These are phyloP conservation scores for Zoanthus sociatus DNA, from an alignment of 92 coral and sea anemone genomes.

Conservation along the genomic window DNA sequence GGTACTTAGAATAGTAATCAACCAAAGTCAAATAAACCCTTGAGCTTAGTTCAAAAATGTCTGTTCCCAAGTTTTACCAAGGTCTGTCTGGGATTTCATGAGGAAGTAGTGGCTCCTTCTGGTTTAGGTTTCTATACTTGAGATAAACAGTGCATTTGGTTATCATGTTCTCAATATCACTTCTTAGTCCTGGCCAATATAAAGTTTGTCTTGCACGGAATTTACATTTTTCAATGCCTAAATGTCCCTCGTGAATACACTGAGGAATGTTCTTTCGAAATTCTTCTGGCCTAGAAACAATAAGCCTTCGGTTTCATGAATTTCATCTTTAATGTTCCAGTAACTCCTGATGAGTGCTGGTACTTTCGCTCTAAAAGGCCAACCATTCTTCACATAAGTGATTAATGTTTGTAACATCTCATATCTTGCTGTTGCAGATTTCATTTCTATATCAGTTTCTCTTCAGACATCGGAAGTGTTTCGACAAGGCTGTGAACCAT, in stretches of 20 bases:
- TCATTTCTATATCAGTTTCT: too few species aligned
- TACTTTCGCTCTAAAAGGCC: too few species aligned
- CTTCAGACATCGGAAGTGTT: too few species aligned
- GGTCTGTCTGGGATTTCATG: slow-evolving; percentile 48
- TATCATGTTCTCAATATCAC: slow-evolving; percentile 58
- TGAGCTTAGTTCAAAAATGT: slow-evolving; percentile 41
- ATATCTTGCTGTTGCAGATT: too few species aligned
- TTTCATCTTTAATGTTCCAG: slow-evolving; percentile 54
- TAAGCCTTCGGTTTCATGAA: slow-evolving; percentile 63
- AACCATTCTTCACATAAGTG: too few species aligned
- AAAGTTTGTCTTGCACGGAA: slow-evolving; percentile 53
- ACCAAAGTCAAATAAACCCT: slow-evolving; percentile 40
- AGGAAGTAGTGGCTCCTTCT: slow-evolving; percentile 54
- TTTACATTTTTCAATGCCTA: slow-evolving; percentile 71
- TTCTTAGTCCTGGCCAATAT: slow-evolving; percentile 63
- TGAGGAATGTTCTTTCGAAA: slow-evolving; percentile 59
- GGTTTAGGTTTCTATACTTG: slow-evolving; percentile 31
- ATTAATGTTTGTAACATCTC: too few species aligned
- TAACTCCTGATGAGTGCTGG: too few species aligned
- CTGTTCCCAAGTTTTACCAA: slow-evolving; percentile 45
- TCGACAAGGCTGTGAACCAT: too few species aligned
- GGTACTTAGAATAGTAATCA: slow-evolving; percentile 53
- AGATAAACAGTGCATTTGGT: slow-evolving; percentile 41
- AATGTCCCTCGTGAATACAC: slow-evolving; percentile 66
- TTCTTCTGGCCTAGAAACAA: slow-evolving; percentile 62